Evolutionary conservation across 2,888 invertebrate species (phyloP), one percentile per base, ranked within the genome.

Genomic region (Buathra laborator): DNA sequence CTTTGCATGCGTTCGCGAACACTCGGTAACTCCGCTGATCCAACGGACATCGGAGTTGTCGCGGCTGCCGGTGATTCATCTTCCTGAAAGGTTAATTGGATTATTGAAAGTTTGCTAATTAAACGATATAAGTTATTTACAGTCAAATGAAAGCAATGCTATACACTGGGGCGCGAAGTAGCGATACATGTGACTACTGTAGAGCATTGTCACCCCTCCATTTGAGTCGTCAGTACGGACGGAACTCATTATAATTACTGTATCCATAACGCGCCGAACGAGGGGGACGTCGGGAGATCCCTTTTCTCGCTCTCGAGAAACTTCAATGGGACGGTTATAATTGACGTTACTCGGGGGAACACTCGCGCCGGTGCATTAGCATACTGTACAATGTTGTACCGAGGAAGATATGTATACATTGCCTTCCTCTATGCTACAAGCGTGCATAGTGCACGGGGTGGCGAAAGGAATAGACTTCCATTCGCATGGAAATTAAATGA

Each of bases 1-100:
- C 98, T 98, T 94, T 97, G 97, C 91, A 98, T 98, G 84, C 98
- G 96, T 94, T 99, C 99, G 92, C 97, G 98, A 10, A 99, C 99
- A 90, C 98, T 98, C 86, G 98, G 96, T 90, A 96, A 94, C 88
- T 95, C 95, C 66, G 93, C 93, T 56, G 93, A 91, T 44, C 90
- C 89, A 59, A 90, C 90, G 88, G 88, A 91, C 81, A 88, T 86
- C 29, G 82, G 48, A 10, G 70, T 24, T 5, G 56, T 16, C 16
- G 59, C 4, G 4, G 81, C 68, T 59, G 91, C 81, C 67, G 88
- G 81, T 62, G 87, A 80, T 87, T 92, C 93, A 88, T 93, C 91
- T 82, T 94, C 93, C 94, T 94, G 90, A 86, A 89, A 88, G 14
- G 53, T 67, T 79, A 19, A 43, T 59, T 72, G 62, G n/a, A 66